phyloP scores from a whole-genome alignment of 2,113 vertebrate species.

The Nyctibius bracteatus region DNA sequence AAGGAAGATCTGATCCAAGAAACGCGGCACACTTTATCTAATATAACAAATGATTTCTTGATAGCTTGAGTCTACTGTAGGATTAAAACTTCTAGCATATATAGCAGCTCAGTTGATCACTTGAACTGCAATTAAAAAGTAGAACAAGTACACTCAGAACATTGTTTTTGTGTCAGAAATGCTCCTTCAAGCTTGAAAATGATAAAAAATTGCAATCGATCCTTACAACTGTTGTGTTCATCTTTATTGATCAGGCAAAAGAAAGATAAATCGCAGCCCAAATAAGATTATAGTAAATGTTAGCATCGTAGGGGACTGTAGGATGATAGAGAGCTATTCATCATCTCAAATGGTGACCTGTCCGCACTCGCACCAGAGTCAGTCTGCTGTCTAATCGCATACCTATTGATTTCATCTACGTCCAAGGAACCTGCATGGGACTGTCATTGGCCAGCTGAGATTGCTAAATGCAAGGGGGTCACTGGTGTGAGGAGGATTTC shows the following conservation, averaged over 20 bases:
- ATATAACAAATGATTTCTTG: constrained; percentile 52
- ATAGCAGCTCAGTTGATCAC: constrained; percentile 29
- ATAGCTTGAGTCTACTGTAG: neutral
- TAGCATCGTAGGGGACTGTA: constrained; percentile 55
- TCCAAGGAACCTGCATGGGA: constrained; percentile 36
- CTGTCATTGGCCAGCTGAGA: constrained; percentile 52
- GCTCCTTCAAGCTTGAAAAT: constrained; percentile 73
- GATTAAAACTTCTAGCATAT: constrained; percentile 46
- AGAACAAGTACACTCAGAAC: constrained; percentile 47
- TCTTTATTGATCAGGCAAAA: constrained; percentile 81
- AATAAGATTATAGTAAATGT: constrained; percentile 75
- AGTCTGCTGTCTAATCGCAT: constrained; percentile 61
- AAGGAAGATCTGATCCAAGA: neutral
- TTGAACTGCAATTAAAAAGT: constrained; percentile 55
- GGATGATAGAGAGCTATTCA: constrained; percentile 74
- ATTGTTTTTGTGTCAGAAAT: constrained; percentile 76
- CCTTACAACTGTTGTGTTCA: constrained; percentile 81
- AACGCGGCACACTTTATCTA: neutral
- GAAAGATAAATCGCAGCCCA: constrained; percentile 80
- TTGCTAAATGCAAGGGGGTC: constrained; percentile 53
- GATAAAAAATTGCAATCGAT: constrained; percentile 83
- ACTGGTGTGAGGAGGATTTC: constrained; percentile 58
- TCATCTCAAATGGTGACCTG: constrained; percentile 71
- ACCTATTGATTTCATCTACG: constrained; percentile 66
- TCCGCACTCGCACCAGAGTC: neutral